Base-by-base conservation (phyloP, 2,113 vertebrate genomes). In the Tonatia bakeri region DNA sequence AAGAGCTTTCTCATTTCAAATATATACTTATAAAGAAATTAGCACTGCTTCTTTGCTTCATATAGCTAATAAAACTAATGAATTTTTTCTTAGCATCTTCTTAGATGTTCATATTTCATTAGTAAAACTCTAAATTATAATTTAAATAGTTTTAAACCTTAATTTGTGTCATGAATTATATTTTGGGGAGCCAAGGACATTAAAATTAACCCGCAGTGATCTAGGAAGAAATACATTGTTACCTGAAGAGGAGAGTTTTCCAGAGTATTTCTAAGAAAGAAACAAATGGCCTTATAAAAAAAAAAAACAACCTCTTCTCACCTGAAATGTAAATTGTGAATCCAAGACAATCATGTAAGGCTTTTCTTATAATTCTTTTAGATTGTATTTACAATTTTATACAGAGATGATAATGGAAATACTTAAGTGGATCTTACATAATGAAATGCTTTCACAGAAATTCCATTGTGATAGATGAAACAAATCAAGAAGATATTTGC, bases 181-280 rank as follows among this genome's bases (percentile, higher is more conserved):
- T 92, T 92, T 95, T 75, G 24, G 50, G 64, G 61, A 95, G 54
- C 45, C 70, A 83, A 72, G 65, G 81, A 87, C 52, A 94, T 96
- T 84, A 97, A 33, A 65, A 80, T 72, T 65, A 76, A 59, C 80
- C 54, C 6, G 0, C 47, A 83, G 40, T 31, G n/a, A 54, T 89
- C 7, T 80, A 15, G 16, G 33, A 22, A 87, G 89, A 87, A 65
- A 92, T 82, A 33, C 20, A 16, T 54, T 81, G n/a, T 90, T 76
- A 72, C 92, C 91, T 5, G 38, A 67, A 14, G 13, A 90, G n/a
- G 26, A 59, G 12, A 24, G 4, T 95, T 93, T 94, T 91, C 31
- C 88, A 45, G 94, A 92, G 33, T 73, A 90, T 83, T 54, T 83
- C 28, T 85, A 92, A 84, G 56, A 90, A 14, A 79, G 20, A 95